Base-by-base conservation (phyloP, 2,888 invertebrate genomes). In the Hypercompe scribonia region DNA sequence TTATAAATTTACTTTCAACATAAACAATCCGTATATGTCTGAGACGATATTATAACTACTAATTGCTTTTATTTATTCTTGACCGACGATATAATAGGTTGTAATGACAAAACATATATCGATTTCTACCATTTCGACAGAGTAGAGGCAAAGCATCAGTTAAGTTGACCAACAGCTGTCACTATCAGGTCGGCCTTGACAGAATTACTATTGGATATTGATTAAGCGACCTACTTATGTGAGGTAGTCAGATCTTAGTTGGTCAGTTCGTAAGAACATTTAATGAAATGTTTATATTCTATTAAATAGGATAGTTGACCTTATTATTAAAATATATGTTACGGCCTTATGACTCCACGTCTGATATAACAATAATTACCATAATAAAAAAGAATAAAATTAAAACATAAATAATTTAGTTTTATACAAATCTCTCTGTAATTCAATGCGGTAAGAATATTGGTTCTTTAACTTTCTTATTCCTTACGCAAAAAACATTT, bases 1-100 rank as follows among this genome's bases (percentile, higher is more conserved):
- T 21, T 28, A 28, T 39, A n/a, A 21, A 11, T 21, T 50, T 13
- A 33, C 46, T 68, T 68, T 50, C 67, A 54, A 50, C 50, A 68
- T 46, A 15, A 50, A 54, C 24, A 65, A 34, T 54, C 67, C n/a
- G 36, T 34, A 68, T 68, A 46, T 68, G n/a, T 31, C 10, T 54
- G 15, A 34, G n/a, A 11, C 46, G 54, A 42, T 68, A 34, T 54
- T 54, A 54, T 54, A 66, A 66, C 24, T 34, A 15, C 46, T 69
- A 54, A 75, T 78, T 75, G 77, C 39, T 68, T 34, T 65, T 34
- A 66, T 36, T 61, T 42, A 54, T 15, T 54, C 68, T 68, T 68
- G 68, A 54, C 54, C 68, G 67, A 46, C 34, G 18, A 67, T 54
- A 36, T 39, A 54, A 68, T 68, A 18, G 50, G 34, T 50, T 68